Evolutionary conservation across 2,113 vertebrate genomes (phyloP), one percentile per base, ranked within the genome.

Genomic region (Semnornis frantzii): DNA sequence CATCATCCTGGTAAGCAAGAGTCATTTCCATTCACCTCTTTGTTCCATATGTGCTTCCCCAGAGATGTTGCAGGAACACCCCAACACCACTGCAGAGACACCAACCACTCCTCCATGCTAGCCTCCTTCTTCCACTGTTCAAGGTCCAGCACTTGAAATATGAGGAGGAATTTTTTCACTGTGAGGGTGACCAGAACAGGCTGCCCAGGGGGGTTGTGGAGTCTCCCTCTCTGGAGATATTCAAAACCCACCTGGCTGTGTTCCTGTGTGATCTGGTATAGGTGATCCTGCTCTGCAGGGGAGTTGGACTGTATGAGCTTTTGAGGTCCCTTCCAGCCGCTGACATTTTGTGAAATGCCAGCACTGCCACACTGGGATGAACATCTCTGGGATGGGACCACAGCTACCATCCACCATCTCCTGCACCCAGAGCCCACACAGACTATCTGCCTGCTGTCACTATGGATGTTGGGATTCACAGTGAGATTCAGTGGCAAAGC

Each of bases 21-120:
- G 18, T 58, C 62, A 58, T 44, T 44, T 33, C 33, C 37, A 5
- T 19, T 31, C 65, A 37, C 50, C 64, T 59, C 66, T 75, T 37
- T 65, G 0, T 6, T 59, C 66, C n/a, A 75, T 70, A 28, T 3
- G 12, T 23, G 59, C 74, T 73, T 64, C 37, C 58, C 33, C 48
- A 75, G 46, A 34, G 44, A 18, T n/a, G 50, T 0, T 37, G 33
- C 68, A 65, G 34, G 12, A 52, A 60, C 64, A 50, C 75, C 55
- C 79, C 55, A 87, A 28, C 12, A 66, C 8, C 54, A 78, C 17
- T 15, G 31, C 57, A 72, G 62, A 69, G 30, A 57, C 70, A 55
- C 17, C 55, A 24, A 30, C 3, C 13, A 24, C 50, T 28, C 15
- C 71, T 50, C 39, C 16, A 50, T 0, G 0, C 5, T 0, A 0